A percentile compares a stretch with the other conserved stretches of the same genome.
Conservation (phyloP, 2,888 invertebrate species). For the Ormyrus rosae region DNA sequence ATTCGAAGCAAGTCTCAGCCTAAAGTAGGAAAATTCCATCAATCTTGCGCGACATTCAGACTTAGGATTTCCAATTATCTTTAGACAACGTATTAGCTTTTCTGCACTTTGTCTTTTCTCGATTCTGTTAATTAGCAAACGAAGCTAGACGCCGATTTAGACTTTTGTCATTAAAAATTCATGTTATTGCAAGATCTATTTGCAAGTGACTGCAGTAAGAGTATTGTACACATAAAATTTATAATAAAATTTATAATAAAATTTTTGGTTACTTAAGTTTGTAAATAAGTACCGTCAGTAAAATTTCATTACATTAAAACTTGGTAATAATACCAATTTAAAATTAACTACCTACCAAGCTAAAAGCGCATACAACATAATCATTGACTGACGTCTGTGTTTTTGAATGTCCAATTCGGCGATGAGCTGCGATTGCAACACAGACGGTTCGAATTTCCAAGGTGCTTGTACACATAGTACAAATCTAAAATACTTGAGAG, state of each 20-base stretch:
- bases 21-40: constrained; percentile 11
- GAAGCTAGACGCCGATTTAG: constrained; percentile 42
- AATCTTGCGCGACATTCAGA: constrained; percentile 25
- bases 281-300: no score
- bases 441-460: constrained; percentile 41
- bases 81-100: constrained; percentile 16
- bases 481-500: constrained; percentile 53
- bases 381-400: background rate
- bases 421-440: constrained; percentile 38
- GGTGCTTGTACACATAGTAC: constrained; percentile 22
- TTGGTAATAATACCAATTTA: no score
- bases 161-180: constrained; percentile 8
- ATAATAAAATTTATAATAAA: no score
- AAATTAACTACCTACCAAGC: no score
- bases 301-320: no score
- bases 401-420: constrained; percentile 35
- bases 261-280: no score
- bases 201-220: no score
- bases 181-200: no score
- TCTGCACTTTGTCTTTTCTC: constrained; percentile 17
- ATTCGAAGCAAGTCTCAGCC: constrained; percentile 4
- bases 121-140: constrained; percentile 26
- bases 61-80: constrained; percentile 42
- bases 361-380: no score
- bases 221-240: no score